A percentile compares a stretch with the other conserved stretches of the same genome.
Evolutionary conservation across 2,797 vertebrate genomes (phyloP).

Genomic region (Tiaroga cobitis): DNA sequence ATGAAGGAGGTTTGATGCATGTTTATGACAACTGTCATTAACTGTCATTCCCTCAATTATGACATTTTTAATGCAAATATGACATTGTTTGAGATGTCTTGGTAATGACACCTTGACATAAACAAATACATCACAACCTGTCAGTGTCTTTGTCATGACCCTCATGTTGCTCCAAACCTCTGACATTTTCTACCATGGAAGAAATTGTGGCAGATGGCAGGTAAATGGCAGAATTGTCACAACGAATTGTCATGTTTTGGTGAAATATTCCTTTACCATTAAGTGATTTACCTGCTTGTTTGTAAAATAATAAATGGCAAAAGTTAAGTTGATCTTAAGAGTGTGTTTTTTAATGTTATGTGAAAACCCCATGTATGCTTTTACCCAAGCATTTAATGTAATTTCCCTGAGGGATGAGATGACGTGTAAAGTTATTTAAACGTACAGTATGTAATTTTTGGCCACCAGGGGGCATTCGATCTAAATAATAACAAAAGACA

Average conservation of each 20-base stretch:
- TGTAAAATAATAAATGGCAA: background rate
- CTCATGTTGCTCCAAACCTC: background rate
- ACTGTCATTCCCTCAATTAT: no score
- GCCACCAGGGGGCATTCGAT: no score
- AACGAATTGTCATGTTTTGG: background rate
- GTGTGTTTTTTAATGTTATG: background rate
- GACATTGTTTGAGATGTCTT: no score
- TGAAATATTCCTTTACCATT: background rate
- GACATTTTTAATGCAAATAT: no score
- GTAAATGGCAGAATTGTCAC: background rate
- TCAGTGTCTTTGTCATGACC: background rate
- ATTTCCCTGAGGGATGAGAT: constrained; percentile 3
- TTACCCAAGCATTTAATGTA: background rate
- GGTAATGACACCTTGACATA: no score
- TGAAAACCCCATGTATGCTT: background rate
- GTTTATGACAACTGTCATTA: no score
- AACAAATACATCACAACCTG: no score
- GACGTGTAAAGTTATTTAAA: constrained; percentile 4
- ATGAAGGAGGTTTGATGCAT: no score
- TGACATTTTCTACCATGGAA: background rate
- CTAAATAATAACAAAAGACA: no score
- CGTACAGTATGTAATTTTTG: no score
- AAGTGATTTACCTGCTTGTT: background rate
- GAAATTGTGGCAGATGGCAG: background rate
- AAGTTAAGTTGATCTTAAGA: background rate